phyloP scores from a whole-genome alignment of 2,888 invertebrate genomes.

The Macroteleia sp. region DNA sequence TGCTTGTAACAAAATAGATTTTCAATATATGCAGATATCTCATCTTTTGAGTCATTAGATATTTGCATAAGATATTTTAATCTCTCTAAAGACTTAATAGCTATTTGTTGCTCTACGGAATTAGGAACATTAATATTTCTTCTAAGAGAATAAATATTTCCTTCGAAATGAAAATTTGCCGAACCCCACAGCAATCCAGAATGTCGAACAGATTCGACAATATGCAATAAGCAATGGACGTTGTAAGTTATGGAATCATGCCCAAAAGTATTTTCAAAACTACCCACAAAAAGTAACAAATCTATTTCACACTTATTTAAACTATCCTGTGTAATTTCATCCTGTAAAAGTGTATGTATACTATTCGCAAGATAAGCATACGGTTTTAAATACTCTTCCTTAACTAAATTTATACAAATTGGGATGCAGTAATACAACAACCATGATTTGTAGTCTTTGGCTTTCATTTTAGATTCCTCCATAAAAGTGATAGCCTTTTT shows the following conservation, averaged over 20 bases:
- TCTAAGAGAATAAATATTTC: slow-evolving; percentile 11
- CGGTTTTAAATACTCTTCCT: too few species aligned
- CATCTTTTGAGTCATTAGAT: too few species aligned
- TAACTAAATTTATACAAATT: too few species aligned
- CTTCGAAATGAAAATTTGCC: slow-evolving; percentile 35
- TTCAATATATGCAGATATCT: too few species aligned
- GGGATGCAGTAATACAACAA: too few species aligned
- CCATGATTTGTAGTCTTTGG: too few species aligned
- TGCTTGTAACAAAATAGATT: too few species aligned
- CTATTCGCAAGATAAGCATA: slow-evolving; percentile 1
- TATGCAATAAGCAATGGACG: slow-evolving; percentile 5
- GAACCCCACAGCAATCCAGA: slow-evolving; percentile 15
- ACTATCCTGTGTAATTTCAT: not conserved
- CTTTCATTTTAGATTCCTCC: too few species aligned
- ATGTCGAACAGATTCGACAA: not conserved
- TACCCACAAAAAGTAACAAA: slow-evolving; percentile 18
- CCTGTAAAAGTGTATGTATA: not conserved
- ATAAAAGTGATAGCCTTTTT: too few species aligned
- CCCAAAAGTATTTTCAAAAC: not conserved
- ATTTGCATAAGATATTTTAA: slow-evolving; percentile 1
- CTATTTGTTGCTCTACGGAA: slow-evolving; percentile 22
- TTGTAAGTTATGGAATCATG: not conserved
- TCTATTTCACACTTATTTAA: not conserved
- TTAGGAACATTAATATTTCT: not conserved
- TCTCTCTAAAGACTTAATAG: slow-evolving; percentile 7